Percentiles rank a stretch among this genome's conserved stretches.
Conservation (phyloP, 2,113 vertebrate species). For the Agapornis roseicollis region DNA sequence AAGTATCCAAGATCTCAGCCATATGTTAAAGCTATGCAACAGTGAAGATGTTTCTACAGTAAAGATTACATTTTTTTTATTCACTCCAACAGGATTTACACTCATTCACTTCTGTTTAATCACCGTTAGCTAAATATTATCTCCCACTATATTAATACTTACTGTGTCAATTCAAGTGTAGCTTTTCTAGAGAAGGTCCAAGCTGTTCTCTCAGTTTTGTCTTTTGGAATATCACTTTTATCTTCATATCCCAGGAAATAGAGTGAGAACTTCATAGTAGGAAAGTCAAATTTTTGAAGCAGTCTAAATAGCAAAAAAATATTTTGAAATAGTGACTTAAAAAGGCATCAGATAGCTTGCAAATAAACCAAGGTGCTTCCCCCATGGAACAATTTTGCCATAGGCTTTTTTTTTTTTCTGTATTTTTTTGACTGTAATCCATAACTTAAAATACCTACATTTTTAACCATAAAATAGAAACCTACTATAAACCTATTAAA, state of each 20-base stretch:
- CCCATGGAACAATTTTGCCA: neutral
- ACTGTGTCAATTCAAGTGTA: constrained; percentile 93
- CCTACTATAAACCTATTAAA: neutral
- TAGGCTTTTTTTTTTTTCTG: neutral
- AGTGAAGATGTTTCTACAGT: neutral
- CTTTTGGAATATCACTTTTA: constrained; percentile 89
- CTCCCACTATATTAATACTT: constrained; percentile 47
- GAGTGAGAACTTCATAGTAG: constrained; percentile 92
- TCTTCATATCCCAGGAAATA: constrained; percentile 96
- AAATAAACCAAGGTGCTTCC: neutral
- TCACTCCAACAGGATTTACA: neutral
- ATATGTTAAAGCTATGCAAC: neutral
- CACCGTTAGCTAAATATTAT: neutral
- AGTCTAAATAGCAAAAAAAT: constrained; percentile 75
- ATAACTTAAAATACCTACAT: neutral
- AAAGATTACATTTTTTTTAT: neutral
- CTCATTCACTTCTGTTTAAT: neutral
- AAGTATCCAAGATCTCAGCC: neutral
- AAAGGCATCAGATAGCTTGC: neutral
- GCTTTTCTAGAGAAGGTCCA: constrained; percentile 94
- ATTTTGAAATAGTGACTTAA: neutral
- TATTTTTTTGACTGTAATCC: neutral
- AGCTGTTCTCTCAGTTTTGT: constrained; percentile 79
- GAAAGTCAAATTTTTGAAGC: constrained; percentile 94
- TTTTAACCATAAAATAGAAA: neutral